A percentile compares a stretch with the other conserved stretches of the same genome.
Evolutionary conservation across 2,888 invertebrate genomes (phyloP).

Genomic region (Tanypteryx hageni): DNA sequence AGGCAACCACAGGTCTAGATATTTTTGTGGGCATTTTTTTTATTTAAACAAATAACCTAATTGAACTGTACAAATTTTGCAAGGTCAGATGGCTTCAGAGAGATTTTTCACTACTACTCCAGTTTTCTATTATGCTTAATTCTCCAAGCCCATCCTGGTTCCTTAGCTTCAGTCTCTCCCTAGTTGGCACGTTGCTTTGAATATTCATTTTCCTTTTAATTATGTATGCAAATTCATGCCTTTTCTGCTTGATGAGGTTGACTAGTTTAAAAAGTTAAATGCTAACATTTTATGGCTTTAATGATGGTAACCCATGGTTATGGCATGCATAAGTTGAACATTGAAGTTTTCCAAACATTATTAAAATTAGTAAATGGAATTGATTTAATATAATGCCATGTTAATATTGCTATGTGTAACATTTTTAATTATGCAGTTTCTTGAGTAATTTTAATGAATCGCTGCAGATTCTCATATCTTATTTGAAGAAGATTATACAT

Average conservation of each 20-base stretch:
- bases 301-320: constrained; percentile 45
- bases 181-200: constrained; percentile 20
- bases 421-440: not conserved
- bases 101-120: not conserved
- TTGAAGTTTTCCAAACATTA: constrained; percentile 5
- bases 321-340: constrained; percentile 40
- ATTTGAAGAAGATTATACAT: not conserved
- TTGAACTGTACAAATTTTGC: constrained; percentile 2
- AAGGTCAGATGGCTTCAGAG: constrained; percentile 19
- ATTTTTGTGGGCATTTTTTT: not conserved
- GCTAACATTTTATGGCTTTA: constrained; percentile 23
- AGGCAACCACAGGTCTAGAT: constrained; percentile 10
- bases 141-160: constrained; percentile 11
- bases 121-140: constrained; percentile 21
- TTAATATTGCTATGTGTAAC: not conserved
- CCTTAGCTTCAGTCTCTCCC: constrained; percentile 44
- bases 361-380: not conserved
- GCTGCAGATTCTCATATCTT: constrained; percentile 3
- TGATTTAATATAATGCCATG: constrained; percentile 44
- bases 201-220: constrained; percentile 2
- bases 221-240: constrained; percentile 17
- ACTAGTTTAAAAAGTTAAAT: constrained; percentile 15
- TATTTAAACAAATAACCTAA: constrained; percentile 53
- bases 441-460: constrained; percentile 1
- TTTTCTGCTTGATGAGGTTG: not conserved